These are phyloP conservation scores for Megaceryle maxima DNA, from an alignment of 2,113 vertebrate species.

Conservation along the genomic window DNA sequence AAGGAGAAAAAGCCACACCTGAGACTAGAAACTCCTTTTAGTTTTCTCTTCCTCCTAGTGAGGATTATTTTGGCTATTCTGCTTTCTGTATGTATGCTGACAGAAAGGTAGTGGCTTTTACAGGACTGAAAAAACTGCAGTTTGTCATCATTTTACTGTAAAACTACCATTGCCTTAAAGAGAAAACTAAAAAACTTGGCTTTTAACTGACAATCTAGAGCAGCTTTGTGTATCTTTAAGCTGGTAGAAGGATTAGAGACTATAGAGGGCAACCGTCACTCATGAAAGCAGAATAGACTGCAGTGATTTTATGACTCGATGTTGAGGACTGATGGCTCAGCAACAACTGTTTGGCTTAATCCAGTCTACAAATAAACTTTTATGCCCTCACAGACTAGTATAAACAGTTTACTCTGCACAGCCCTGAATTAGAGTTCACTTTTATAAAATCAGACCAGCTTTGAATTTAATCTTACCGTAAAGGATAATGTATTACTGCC, in stretches of 20 bases:
- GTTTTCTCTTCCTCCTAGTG: not conserved
- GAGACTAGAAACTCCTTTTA: too few relatives aligned
- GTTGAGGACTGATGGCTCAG: not conserved
- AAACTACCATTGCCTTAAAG: not conserved
- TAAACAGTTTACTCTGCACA: not conserved
- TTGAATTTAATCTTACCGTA: not conserved
- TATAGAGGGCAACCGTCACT: not conserved
- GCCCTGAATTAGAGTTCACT: not conserved
- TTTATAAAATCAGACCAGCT: not conserved
- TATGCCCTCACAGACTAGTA: not conserved
- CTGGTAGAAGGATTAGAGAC: not conserved
- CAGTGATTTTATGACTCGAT: not conserved
- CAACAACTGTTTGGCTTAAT: not conserved
- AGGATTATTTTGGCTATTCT: not conserved
- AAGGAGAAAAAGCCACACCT: not conserved
- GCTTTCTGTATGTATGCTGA: not conserved
- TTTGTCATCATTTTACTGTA: not conserved
- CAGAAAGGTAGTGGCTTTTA: not conserved
- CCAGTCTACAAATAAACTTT: not conserved
- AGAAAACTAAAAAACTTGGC: not conserved
- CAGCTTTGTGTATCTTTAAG: not conserved
- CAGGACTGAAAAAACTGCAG: not conserved
- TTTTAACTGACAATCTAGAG: not conserved
- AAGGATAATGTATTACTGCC: not conserved
- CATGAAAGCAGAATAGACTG: not conserved